Evolutionary conservation across 2,797 vertebrate genomes (phyloP).

Genomic region (Perodicticus potto): DNA sequence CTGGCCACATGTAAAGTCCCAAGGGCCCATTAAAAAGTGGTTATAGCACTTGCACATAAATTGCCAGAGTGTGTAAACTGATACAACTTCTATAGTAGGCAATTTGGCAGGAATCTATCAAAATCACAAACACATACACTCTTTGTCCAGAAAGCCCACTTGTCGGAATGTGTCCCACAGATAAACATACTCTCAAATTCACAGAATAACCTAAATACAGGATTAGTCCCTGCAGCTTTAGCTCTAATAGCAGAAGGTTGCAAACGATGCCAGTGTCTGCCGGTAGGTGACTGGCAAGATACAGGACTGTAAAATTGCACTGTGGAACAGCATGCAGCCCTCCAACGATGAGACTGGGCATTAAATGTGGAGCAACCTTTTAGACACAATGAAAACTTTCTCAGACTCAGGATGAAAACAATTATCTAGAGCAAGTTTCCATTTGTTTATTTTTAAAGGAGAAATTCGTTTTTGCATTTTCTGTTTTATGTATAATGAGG

Average conservation of each 20-base stretch:
- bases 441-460: not conserved
- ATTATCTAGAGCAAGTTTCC: not conserved
- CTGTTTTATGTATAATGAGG: not conserved
- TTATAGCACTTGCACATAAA: not conserved
- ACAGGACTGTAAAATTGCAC: not conserved
- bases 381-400: not conserved
- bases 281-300: not conserved
- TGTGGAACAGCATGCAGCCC: not conserved
- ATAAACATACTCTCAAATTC: not conserved
- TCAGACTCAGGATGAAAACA: not conserved
- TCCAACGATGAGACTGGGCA: not conserved
- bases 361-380: not conserved
- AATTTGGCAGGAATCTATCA: not conserved
- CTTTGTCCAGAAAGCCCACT: slow-evolving; percentile 24
- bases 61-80: not conserved
- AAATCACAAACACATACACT: not conserved
- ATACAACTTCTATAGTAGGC: not conserved
- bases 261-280: not conserved
- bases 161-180: not conserved
- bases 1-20: not conserved
- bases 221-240: not conserved
- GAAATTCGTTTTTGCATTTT: not conserved
- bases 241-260: not conserved
- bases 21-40: not conserved
- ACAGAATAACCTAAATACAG: not conserved